Conservation (phyloP, 2,113 vertebrate species). For the Xenus cinereus region DNA sequence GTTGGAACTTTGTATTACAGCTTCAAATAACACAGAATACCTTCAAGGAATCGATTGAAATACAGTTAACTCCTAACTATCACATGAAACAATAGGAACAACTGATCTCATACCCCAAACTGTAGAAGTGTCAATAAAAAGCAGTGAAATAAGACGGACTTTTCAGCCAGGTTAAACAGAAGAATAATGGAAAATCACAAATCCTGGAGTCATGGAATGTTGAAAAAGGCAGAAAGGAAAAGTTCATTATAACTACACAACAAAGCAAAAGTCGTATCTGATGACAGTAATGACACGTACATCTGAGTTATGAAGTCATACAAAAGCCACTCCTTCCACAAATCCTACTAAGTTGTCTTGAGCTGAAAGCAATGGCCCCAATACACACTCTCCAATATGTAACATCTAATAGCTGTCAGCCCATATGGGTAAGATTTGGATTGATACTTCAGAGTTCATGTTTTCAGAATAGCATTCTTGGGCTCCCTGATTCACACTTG, state of each 20-base stretch:
- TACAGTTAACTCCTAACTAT: not conserved
- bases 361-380: not conserved
- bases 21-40: not conserved
- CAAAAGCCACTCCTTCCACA: not conserved
- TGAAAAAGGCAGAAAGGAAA: not conserved
- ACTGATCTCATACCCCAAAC: not conserved
- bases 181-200: not conserved
- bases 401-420: not conserved
- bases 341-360: not conserved
- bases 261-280: not conserved
- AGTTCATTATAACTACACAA: not conserved
- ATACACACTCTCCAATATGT: not conserved
- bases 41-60: not conserved
- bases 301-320: not conserved
- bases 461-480: not conserved
- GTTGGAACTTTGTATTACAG: not conserved
- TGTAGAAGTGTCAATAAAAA: not conserved
- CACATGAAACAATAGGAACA: not conserved
- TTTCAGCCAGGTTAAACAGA: not conserved
- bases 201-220: not conserved
- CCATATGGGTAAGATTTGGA: not conserved
- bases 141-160: not conserved
- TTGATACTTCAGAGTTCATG: not conserved
- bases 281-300: not conserved
- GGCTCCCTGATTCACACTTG: not conserved